phyloP scores from a whole-genome alignment of 2,113 vertebrate genomes.

The Thunnus thynnus region DNA sequence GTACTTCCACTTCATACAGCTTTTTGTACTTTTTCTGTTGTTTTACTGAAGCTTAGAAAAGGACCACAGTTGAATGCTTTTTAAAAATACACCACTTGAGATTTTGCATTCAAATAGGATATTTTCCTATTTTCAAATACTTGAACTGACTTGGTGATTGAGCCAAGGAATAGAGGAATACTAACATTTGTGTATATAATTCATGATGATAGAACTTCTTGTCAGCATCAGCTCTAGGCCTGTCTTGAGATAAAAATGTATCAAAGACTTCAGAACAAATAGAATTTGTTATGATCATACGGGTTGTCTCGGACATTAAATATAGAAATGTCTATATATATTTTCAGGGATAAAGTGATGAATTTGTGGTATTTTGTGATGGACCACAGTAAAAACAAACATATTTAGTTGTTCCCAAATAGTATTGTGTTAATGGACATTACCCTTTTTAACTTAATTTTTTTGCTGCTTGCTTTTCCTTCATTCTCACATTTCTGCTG shows the following conservation, averaged over 20 bases:
- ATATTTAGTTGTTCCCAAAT: neutral
- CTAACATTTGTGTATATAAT: neutral
- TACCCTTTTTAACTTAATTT: constrained; percentile 6
- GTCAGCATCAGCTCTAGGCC: constrained; percentile 8
- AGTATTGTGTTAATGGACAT: neutral
- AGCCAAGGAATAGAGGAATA: constrained; percentile 7
- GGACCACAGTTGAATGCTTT: constrained; percentile 12
- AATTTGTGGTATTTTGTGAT: constrained; percentile 1
- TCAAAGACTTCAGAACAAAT: constrained; percentile 32
- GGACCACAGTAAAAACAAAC: neutral
- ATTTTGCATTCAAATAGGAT: constrained; percentile 34
- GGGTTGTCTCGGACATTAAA: neutral
- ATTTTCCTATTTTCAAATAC: constrained; percentile 48
- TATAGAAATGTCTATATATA: constrained; percentile 10
- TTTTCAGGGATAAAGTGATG: constrained; percentile 29
- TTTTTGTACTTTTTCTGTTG: neutral
- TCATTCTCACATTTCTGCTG: neutral
- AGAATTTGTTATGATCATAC: constrained; percentile 7
- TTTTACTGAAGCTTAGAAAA: constrained; percentile 1
- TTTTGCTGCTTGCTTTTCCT: neutral
- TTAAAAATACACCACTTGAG: constrained; percentile 3
- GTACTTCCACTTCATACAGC: neutral
- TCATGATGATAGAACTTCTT: neutral
- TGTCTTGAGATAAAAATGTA: constrained; percentile 11
- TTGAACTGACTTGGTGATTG: constrained; percentile 36